Evolutionary conservation across 2,888 invertebrate genomes (phyloP).

Genomic region (Pelosia muscerda): DNA sequence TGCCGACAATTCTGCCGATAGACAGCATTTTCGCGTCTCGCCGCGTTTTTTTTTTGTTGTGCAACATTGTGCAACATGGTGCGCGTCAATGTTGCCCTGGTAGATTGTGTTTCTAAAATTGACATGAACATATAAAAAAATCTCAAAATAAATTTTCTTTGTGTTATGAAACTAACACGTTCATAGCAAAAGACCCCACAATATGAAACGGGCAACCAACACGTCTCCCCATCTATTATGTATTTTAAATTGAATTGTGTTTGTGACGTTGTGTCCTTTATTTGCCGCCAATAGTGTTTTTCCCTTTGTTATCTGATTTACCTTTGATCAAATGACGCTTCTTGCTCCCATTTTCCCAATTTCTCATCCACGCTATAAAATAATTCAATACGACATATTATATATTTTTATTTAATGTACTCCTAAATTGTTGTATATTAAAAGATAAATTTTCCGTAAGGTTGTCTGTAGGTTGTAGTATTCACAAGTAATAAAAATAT

Average conservation of each 20-base stretch:
- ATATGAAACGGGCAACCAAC: not conserved
- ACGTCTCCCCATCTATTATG: not conserved
- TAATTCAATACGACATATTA: not conserved
- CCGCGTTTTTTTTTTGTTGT: no score
- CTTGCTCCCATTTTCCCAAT: not conserved
- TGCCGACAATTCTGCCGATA: no score
- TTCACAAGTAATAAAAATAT: not conserved
- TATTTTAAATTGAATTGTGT: not conserved
- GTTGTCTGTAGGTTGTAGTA: not conserved
- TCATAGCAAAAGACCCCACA: not conserved
- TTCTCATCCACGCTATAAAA: not conserved
- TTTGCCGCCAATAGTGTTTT: not conserved
- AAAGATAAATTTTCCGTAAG: not conserved
- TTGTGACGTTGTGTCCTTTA: not conserved
- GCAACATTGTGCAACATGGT: no score
- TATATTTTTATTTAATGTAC: not conserved
- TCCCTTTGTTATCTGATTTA: constrained; percentile 2
- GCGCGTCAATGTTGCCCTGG: no score
- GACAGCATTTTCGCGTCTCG: no score
- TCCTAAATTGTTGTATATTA: not conserved
- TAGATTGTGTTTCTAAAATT: no score
- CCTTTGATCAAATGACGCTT: not conserved
- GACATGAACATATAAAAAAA: no score
- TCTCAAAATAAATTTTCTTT: no score
- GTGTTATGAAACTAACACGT: no score